A percentile compares a stretch with the other conserved stretches of the same genome.
Evolutionary conservation across 2,113 vertebrate species (phyloP).

Genomic region (Entomyzon cyanotis): DNA sequence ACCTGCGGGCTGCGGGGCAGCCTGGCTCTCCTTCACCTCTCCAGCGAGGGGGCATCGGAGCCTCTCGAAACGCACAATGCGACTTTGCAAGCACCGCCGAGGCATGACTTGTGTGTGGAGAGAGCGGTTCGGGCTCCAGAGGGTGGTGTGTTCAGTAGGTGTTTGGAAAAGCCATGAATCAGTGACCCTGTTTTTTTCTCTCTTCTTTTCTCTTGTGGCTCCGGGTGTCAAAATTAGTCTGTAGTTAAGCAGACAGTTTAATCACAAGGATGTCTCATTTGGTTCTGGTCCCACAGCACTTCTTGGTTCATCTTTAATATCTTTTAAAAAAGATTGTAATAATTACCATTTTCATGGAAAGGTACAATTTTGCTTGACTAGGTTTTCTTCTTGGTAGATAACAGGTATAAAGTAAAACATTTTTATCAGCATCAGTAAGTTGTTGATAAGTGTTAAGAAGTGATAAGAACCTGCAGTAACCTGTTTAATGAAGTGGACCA

Average conservation of each 20-base stretch:
- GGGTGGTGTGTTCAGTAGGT: neutral
- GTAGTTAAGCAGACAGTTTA: constrained; percentile 2
- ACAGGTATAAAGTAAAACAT: neutral
- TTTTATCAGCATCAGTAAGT: neutral
- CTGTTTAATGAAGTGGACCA: neutral
- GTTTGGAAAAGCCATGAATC: neutral
- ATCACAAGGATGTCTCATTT: neutral
- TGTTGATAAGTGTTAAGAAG: neutral
- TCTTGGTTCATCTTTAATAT: neutral
- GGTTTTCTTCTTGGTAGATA: neutral
- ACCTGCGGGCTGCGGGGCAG: neutral
- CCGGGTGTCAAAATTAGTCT: neutral
- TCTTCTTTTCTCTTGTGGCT: neutral
- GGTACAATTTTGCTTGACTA: neutral
- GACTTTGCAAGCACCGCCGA: neutral
- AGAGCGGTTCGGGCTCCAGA: neutral
- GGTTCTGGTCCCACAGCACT: neutral
- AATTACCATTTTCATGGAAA: neutral
- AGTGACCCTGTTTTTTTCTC: neutral
- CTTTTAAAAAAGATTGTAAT: neutral
- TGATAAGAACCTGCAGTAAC: neutral
- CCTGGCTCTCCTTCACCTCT: neutral
- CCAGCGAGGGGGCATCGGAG: neutral
- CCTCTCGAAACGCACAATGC: neutral
- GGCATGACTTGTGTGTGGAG: neutral